Percentiles rank a stretch among this genome's conserved stretches.
phyloP scores from a whole-genome alignment of 2,797 vertebrate genomes.

The Chanos chanos region DNA sequence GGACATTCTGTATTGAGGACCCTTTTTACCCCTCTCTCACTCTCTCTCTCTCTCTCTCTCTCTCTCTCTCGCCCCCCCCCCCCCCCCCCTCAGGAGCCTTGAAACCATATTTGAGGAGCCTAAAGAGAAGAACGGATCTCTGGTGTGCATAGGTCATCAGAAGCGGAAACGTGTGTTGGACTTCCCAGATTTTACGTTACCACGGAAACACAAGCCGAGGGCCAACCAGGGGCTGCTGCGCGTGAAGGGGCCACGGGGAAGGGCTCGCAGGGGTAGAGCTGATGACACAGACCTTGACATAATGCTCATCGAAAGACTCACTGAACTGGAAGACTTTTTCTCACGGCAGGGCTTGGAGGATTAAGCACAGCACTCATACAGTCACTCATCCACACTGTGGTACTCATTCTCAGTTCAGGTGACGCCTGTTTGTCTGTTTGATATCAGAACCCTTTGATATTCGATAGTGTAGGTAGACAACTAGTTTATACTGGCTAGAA shows the following conservation, averaged over 20 bases:
- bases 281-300: conserved; percentile 80
- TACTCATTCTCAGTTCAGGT: neutral
- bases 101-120: conserved; percentile 98
- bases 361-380: conserved; percentile 25
- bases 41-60: neutral
- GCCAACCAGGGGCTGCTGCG: conserved; percentile 61
- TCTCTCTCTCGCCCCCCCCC: too few species aligned
- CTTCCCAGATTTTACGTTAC: conserved; percentile 90
- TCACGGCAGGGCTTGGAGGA: conserved; percentile 71
- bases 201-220: conserved; percentile 78
- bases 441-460: too few species aligned
- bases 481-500: too few species aligned
- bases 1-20: too few species aligned
- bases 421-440: too few species aligned
- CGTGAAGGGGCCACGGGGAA: conserved; percentile 68
- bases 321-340: conserved; percentile 86
- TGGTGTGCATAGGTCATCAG: conserved; percentile 88
- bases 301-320: conserved; percentile 87
- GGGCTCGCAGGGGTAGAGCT: conserved; percentile 72
- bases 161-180: conserved; percentile 88
- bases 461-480: too few species aligned
- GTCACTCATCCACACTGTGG: neutral
- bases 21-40: neutral
- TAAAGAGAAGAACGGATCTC: conserved; percentile 82
- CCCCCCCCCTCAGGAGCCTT: conserved; percentile 86